Evolutionary conservation across 2,888 invertebrate genomes (phyloP), one percentile per base, ranked within the genome.

Genomic region (Altica lythri): DNA sequence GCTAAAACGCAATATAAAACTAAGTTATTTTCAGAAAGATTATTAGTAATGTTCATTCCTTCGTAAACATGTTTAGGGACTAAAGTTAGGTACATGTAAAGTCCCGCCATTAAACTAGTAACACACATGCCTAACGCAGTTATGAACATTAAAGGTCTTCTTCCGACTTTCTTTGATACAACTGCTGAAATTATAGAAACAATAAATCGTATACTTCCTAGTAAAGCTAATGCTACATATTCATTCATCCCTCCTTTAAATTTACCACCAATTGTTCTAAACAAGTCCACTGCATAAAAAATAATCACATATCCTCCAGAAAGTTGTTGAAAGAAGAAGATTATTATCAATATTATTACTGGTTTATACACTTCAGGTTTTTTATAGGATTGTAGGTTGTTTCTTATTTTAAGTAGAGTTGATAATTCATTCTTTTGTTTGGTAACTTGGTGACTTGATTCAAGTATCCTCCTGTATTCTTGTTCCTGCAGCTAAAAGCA

Each of bases 291-390:
- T 0, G 82, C 81, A 62, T 83, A 83, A 66, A 83, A 82, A 47
- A 83, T 80, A 1, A 83, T 76, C 0, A 80, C 80, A 64, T 83
- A 84, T 1, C 77, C 77, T 4, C 83, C 82, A 1, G 82, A 79
- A 0, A 81, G 62, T 69, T 84, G 84, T 71, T 84, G 84, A 16
- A 82, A 72, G 3, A 80, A 27, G 60, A 83, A 79, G 16, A 83
- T 59, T 1, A 75, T 29, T 1, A 78, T 54, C 1, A 83, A 71
- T 13, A 83, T 74, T 1, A 76, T 34, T 1, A 80, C 63, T 1
- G 84, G 84, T 59, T 81, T 81, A 63, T 79, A 79, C 1, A 79
- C 76, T n/a, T 65, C 68, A 1, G 80, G 76, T 14, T 73, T 62
- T n/a, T 57, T 63, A 54, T 71, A 73, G 1, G 66, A 18, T 6